These are phyloP conservation scores for Microtus pennsylvanicus DNA, from an alignment of 2,113 vertebrate genomes.

Conservation along the genomic window DNA sequence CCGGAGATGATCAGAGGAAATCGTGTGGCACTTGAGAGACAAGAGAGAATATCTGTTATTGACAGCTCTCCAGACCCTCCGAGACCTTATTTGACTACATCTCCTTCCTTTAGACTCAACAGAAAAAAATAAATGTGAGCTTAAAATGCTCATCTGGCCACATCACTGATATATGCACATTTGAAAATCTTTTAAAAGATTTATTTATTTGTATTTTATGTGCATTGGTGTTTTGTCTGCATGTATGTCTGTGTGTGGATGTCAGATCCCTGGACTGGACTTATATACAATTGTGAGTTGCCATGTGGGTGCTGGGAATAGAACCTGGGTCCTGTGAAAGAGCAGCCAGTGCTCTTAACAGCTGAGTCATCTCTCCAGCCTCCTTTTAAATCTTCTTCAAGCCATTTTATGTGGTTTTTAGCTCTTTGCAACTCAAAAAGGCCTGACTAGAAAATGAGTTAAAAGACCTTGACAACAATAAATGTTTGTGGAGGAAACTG, in stretches of 20 bases:
- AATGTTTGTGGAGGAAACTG: background rate
- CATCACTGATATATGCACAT: background rate
- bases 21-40: background rate
- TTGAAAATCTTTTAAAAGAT: background rate
- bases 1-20: background rate
- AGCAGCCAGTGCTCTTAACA: background rate
- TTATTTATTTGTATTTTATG: background rate
- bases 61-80: background rate
- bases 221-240: background rate
- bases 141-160: background rate
- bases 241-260: background rate
- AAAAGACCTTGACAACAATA: background rate
- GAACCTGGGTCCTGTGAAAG: background rate
- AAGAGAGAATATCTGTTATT: background rate
- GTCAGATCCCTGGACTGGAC: background rate
- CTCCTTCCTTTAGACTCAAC: background rate
- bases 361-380: background rate
- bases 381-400: background rate
- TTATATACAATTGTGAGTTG: background rate
- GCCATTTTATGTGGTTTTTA: conserved; percentile 5
- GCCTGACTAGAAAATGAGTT: background rate
- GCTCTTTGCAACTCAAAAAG: conserved; percentile 5
- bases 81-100: background rate
- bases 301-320: background rate
- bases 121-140: background rate